These are phyloP conservation scores for Anguilla anguilla DNA, from an alignment of 2,797 vertebrate species.

Conservation along the genomic window DNA sequence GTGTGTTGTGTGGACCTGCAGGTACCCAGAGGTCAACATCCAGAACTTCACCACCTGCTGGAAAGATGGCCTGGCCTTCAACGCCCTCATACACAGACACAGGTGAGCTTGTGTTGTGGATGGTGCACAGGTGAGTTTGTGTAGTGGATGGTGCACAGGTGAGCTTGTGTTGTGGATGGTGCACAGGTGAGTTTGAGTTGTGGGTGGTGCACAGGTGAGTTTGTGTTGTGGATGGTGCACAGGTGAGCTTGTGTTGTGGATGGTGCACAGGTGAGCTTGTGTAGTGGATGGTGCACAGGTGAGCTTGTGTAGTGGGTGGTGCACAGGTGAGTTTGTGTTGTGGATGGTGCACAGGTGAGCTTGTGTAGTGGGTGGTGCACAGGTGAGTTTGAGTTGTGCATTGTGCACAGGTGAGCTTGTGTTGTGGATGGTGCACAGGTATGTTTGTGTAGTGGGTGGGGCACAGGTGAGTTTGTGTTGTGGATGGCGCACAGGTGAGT, in stretches of 20 bases:
- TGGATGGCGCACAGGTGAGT: background rate
- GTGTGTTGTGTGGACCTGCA: conserved; percentile 47
- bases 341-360: no score
- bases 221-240: background rate
- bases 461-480: background rate
- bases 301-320: no score
- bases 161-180: background rate
- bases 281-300: conserved; percentile 73
- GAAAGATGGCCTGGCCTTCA: conserved; percentile 93
- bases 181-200: no score
- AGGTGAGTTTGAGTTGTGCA: background rate
- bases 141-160: background rate
- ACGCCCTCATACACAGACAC: conserved; percentile 94
- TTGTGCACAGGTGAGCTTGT: background rate
- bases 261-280: no score
- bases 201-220: conserved; percentile 78
- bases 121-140: conserved; percentile 44
- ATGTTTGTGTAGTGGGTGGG: no score
- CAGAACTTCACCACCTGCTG: conserved; percentile 97
- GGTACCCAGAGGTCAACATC: conserved; percentile 92
- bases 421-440: no score
- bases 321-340: background rate
- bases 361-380: no score
- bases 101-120: conserved; percentile 67
- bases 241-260: no score